A percentile compares a stretch with the other conserved stretches of the same genome.
Conservation (phyloP, 2,888 invertebrate species). For the Salticus scenicus region DNA sequence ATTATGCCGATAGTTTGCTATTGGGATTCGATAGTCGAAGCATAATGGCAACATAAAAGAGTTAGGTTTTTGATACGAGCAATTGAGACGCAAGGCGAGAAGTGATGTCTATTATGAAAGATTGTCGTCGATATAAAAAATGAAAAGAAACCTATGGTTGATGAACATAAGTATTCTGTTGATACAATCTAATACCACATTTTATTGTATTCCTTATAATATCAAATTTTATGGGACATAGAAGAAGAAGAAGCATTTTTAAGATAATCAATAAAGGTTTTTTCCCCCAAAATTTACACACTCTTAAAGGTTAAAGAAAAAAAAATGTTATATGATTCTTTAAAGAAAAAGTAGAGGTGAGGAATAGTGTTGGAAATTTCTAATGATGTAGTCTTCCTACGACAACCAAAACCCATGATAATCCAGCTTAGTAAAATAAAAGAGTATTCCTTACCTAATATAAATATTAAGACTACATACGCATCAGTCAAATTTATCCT, state of each 20-base stretch:
- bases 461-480: no score
- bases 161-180: not conserved
- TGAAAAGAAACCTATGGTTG: not conserved
- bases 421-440: no score
- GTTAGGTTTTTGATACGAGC: conserved; percentile 14
- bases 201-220: not conserved
- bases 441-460: no score
- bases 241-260: not conserved
- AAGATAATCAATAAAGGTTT: not conserved
- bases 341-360: no score
- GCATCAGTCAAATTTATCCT: no score
- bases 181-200: not conserved
- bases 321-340: no score
- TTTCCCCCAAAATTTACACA: not conserved
- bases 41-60: conserved; percentile 16
- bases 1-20: conserved; percentile 15
- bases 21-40: conserved; percentile 10
- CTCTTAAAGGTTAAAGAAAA: not conserved
- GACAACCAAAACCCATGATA: no score
- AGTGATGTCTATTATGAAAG: not conserved
- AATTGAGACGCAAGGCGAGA: not conserved
- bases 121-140: not conserved
- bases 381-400: no score
- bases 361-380: no score
- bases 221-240: not conserved